Base-by-base conservation (phyloP, 2,797 vertebrate species). In the Urophycis tenuis region DNA sequence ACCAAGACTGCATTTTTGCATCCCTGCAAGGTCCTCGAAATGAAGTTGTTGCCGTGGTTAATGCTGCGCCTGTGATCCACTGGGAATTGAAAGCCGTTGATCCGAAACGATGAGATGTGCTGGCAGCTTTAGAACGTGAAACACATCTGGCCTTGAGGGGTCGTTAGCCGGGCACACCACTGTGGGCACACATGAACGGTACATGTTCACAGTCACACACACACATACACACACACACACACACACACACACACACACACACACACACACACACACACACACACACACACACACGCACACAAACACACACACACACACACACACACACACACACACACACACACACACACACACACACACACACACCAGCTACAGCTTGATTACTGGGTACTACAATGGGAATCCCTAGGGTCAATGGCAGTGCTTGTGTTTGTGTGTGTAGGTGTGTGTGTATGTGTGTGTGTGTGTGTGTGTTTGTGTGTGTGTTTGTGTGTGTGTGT, bases 371-470 rank as follows among this genome's bases (percentile, higher is more conserved):
- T n/a, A 53, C 19, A 53, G 49, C 49, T 53, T 53, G 49, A 22
- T 53, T 53, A 53, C 49, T 86, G 87, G 88, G 74, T 82, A 87
- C 88, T 70, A 75, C 72, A 29, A 67, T 22, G 33, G 85, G 89
- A 89, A 91, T 90, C 78, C 79, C 30, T 1, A 1, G 0, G 74
- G 75, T 87, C 87, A 90, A 90, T 81, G 60, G 83, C 77, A 32
- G 30, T 71, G n/a, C 72, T 41, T 29, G 12, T 17, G 22, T 4
- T 5, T 72, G 30, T 67, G 31, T 75, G 70, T 60, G 41, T 34
- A 19, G 45, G 35, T 67, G 36, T 78, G 81, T 76, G 77, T 74
- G 78, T 39, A 19, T 60, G 72, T 74, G 72, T 72, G 76, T 32
- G 39, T 22, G 33, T 45, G 71, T 34, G 35, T 72, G 45, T 64